Base-by-base conservation (phyloP, 2,888 invertebrate species). In the Plagiodera versicolora region DNA sequence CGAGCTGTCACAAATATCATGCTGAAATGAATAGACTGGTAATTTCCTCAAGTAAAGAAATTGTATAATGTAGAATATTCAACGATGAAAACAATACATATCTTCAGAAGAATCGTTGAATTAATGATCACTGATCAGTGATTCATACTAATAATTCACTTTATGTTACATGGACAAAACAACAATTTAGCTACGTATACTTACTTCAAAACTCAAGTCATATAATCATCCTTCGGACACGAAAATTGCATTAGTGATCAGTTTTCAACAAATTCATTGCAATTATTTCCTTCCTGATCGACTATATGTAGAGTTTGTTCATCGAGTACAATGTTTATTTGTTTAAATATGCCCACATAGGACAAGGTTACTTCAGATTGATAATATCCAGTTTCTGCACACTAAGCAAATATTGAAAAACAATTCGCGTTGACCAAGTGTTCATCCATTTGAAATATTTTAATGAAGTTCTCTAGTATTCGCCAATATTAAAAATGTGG, bases 341-440 rank as follows among this genome's bases (percentile, higher is more conserved):
- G 39, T 64, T 53, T 54, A 48, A 44, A 24, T 48, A 20, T 46
- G 48, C 19, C 44, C 24, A 52, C 46, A 54, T 18, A 20, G 35
- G 44, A 51, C 59, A 61, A 64, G 64, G 64, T 61, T 64, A 58
- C 35, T 44, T 59, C 48, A 30, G 51, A 58, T 54, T 56, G 14
- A 60, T 58, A 47, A 28, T 45, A 52, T 19, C 44, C 24, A 24
- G 24, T 24, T 53, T 19, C 19, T 52, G 56, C 55, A 61, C 58
- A 51, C 50, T 53, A 61, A 58, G 60, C 55, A 60, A 60, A 44
- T 28, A 45, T 46, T 28, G 45, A 30, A n/a, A 18, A 55, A 24
- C n/a, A 46, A 19, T 46, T 16, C 20, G 17, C 24, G 18, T 45
- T 47, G 45, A 11, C 8, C 10, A 2, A 9, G 32, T 32, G 32